Conservation (phyloP, 2,113 vertebrate genomes). For the Psammodynastes pulverulentus region DNA sequence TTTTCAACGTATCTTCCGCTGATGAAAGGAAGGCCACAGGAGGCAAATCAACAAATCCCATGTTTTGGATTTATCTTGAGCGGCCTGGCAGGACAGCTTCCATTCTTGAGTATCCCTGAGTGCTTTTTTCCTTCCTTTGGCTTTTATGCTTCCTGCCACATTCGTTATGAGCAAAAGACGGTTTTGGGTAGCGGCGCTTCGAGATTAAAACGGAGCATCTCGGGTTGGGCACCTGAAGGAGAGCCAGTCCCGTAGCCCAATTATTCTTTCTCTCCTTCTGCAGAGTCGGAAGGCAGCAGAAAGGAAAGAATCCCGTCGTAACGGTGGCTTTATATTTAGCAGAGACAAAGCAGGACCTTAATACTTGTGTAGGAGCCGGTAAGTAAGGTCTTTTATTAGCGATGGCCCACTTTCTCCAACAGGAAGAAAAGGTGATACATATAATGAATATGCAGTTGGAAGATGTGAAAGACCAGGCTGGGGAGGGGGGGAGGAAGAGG, state of each 20-base stretch:
- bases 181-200: not conserved
- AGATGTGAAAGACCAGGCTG: not conserved
- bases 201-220: fast-evolving
- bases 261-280: slow-evolving; percentile 9
- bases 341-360: not conserved
- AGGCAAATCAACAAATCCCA: not conserved
- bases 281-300: slow-evolving; percentile 8
- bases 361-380: not conserved
- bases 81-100: not conserved
- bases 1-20: not conserved
- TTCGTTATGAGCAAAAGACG: not conserved
- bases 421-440: not conserved
- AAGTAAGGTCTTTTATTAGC: not conserved
- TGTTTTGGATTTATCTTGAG: too few relatives aligned
- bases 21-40: not conserved
- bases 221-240: slow-evolving; percentile 19
- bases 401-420: not conserved
- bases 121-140: not conserved
- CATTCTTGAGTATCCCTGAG: not conserved
- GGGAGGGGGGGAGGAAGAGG: not conserved
- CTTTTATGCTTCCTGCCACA: not conserved
- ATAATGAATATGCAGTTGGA: not conserved
- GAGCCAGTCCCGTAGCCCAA: not conserved
- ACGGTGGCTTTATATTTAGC: not conserved
- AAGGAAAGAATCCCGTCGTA: not conserved